Percentiles rank a stretch among this genome's conserved stretches.
Conservation (phyloP, 2,888 invertebrate genomes). For the Drosophila basisetae region DNA sequence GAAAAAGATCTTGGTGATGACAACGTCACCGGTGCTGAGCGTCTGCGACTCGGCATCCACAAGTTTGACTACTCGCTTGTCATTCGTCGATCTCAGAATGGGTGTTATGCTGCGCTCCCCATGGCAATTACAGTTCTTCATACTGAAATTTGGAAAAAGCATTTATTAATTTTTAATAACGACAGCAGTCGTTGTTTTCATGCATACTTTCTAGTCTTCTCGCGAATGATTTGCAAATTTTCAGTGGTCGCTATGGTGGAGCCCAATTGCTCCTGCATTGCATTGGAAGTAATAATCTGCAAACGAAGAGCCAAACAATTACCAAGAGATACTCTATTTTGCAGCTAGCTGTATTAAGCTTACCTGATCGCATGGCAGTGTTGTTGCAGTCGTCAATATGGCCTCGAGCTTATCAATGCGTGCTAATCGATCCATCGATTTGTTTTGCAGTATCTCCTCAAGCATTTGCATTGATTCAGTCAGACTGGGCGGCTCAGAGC, state of each 20-base stretch:
- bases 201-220: slow-evolving; percentile 84
- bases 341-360: not conserved
- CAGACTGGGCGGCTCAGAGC: slow-evolving; percentile 92
- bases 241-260: slow-evolving; percentile 84
- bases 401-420: slow-evolving; percentile 95
- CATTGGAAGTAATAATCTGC: slow-evolving; percentile 83
- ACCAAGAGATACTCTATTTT: not conserved
- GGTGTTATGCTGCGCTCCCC: slow-evolving; percentile 80
- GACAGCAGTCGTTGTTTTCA: not conserved
- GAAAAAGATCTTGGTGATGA: slow-evolving; percentile 92
- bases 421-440: slow-evolving; percentile 92
- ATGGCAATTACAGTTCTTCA: slow-evolving; percentile 83
- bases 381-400: slow-evolving; percentile 92
- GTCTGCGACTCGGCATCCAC: slow-evolving; percentile 91
- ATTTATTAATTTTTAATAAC: not conserved
- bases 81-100: slow-evolving; percentile 59
- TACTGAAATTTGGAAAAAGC: slow-evolving; percentile 59
- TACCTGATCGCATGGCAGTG: slow-evolving; percentile 88
- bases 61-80: slow-evolving; percentile 75
- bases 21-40: slow-evolving; percentile 95
- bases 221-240: slow-evolving; percentile 84
- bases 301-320: not conserved
- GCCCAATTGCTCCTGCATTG: slow-evolving; percentile 83
- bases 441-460: slow-evolving; percentile 93
- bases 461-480: slow-evolving; percentile 96